Base-by-base conservation (phyloP, 1,140 invertebrate genomes). In the Magallana angulata region DNA sequence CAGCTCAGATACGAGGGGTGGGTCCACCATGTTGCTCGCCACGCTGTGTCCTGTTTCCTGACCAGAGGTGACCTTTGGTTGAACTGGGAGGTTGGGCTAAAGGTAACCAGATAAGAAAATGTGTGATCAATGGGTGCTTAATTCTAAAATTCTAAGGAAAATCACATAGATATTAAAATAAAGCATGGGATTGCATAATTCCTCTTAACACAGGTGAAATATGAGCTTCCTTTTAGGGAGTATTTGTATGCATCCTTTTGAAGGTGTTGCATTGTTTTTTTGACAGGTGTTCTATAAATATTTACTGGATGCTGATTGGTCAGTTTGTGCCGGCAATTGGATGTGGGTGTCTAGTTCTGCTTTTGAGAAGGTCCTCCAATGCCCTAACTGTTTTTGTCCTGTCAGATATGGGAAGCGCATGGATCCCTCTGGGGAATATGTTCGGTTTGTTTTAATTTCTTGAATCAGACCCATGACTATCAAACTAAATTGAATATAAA, bases 341-440 rank as follows among this genome's bases (percentile, higher is more conserved):
- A 97, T 97, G 96, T 97, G 97, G 97, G 96, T 97, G 6, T 97
- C 96, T 7, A 96, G 96, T 48, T 97, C 96, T 57, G 97, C 97
- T 8, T 97, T 97, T 94, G 97, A 92, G 96, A 97, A 94, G 96
- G 96, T 87, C 94, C 91, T 95, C 0, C 92, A 94, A 71, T 94
- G 94, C 86, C 96, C 88, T 92, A 96, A 90, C 90, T 97, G 97
- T 92, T 96, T 96, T 68, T 96, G 96, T 90, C 97, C 97, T 0
- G 96, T 97, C 58, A 95, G 96, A 4, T 96, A 97, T 90, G 97
- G 97, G 0, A 96, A 96, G 88, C 95, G 96, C n/a, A 95, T 97
- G 64, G 97, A 97, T 93, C 97, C 97, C 9, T 95, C 95, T 80
- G 97, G 97, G 30, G 95, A 96, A 85, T 97, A 97, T 93, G 96